Evolutionary conservation across 2,113 vertebrate genomes (phyloP), one percentile per base, ranked within the genome.

Genomic region (Calidris pugnax): DNA sequence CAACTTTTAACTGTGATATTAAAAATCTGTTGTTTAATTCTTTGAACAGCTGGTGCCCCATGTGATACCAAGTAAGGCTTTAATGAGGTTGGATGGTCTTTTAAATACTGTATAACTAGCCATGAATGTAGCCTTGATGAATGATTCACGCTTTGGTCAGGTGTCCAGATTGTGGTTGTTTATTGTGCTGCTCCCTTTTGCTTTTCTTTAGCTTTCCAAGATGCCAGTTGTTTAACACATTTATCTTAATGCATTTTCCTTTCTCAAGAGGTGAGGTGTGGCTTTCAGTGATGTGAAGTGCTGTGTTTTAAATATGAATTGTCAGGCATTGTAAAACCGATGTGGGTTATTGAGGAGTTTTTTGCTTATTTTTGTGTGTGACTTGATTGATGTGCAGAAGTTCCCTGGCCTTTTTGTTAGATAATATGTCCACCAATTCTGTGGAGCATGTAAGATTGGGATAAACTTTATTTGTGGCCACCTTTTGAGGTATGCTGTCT

Each of bases 81-180:
- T 56, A 82, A 28, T 43, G 48, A 43, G 4, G 4, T 30, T 89
- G 17, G 7, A 62, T 63, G 18, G 35, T 81, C 13, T 89, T 88
- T 62, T 39, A 74, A 71, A 14, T 66, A n/a, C 14, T 45, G 3
- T 74, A 4, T 84, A 47, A 41, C 7, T 66, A 81, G 7, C 15
- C 7, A 8, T 47, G 10, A 6, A n/a, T 37, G 14, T 84, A 41
- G 41, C 15, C 24, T 62, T 69, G 35, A 20, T 67, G 17, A 80
- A 5, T 37, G 15, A 37, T 0, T 16, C 20, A 30, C 11, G 6
- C 6, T 71, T 72, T 0, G 1, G 6, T 72, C 43, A 41, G 5
- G 7, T 64, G 30, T 64, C 21, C 33, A 64, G 16, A 17, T 80
- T 30, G 28, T 60, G 18, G 8, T 62, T 71, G 8, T 51, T 94